phyloP scores from a whole-genome alignment of 2,888 invertebrate genomes.

The Ceramica pisi region DNA sequence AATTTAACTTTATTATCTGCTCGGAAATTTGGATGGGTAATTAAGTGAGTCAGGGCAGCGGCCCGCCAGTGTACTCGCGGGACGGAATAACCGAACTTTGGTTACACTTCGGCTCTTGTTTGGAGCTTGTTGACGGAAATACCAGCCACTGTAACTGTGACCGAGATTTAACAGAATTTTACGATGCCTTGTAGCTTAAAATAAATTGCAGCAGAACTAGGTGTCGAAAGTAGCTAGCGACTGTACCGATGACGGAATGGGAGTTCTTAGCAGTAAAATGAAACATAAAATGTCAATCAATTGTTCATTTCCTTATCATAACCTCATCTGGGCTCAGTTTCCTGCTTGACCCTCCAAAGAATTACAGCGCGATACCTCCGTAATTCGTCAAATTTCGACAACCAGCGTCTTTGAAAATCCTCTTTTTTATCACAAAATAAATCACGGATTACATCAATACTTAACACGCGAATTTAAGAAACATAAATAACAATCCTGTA shows the following conservation, averaged over 20 bases:
- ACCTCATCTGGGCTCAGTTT: not conserved
- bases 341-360: not conserved
- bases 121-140: slow-evolving; percentile 64
- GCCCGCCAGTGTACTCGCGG: slow-evolving; percentile 67
- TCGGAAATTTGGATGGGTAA: slow-evolving; percentile 79
- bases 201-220: slow-evolving; percentile 36
- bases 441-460: slow-evolving; percentile 34
- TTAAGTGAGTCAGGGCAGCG: slow-evolving; percentile 74
- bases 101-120: slow-evolving; percentile 69
- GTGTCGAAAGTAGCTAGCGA: slow-evolving; percentile 7
- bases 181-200: slow-evolving; percentile 40
- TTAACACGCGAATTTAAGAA: slow-evolving; percentile 26
- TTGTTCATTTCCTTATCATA: not conserved
- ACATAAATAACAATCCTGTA: slow-evolving; percentile 42
- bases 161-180: slow-evolving; percentile 57
- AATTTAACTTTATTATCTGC: slow-evolving; percentile 84
- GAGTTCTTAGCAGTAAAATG: not conserved
- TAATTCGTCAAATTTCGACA: slow-evolving; percentile 5
- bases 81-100: slow-evolving; percentile 69
- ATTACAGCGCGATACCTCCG: not conserved
- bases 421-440: slow-evolving; percentile 9
- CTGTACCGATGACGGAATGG: not conserved
- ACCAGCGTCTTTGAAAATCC: not conserved
- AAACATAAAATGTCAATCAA: not conserved
- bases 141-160: slow-evolving; percentile 46